Evolutionary conservation across 2,113 vertebrate species (phyloP), one percentile per base, ranked within the genome.

Genomic region (Cyprinodon variegatus): DNA sequence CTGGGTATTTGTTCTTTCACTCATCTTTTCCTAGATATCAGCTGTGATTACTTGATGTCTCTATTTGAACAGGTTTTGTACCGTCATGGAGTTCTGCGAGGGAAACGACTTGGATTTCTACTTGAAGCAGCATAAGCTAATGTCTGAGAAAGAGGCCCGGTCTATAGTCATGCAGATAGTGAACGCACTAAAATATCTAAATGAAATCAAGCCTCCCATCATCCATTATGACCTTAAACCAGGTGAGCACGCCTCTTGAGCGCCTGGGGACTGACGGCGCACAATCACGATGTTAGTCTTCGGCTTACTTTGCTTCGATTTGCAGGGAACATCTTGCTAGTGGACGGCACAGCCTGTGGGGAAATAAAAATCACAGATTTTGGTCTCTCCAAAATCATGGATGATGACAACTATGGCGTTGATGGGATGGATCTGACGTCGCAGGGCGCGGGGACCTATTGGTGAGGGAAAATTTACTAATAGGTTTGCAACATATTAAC

Each of bases 301-400:
- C 22, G 86, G 37, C 60, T 10, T 3, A 36, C 8, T 65, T 7
- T 83, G 0, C 15, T 79, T 65, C 69, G 11, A 15, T 72, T 70
- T 83, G 7, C 76, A 99, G 98, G 98, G 83, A 99, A 99, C 85
- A 99, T 99, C 78, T 95, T 99, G 90, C 93, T 99, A 87, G 98
- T 99, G 82, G 98, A 99, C 83, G 98, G 98, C 87, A 99, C 96
- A 60, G 97, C 98, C 74, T 99, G 98, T 83, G 98, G 98, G 79
- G 98, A 99, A 95, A 99, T 99, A 90, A 99, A 99, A 95, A 99
- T 99, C 85, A 99, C 98, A 9, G 98, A 99, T 91, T 99, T 99
- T 90, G 98, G 98, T 68, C 93, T 99, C 72, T 99, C 98, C 77
- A 99, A 99, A 95, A 99, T 99, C 92, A 99, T 99, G 98, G 98